These are phyloP conservation scores for Eupristina koningsbergeri DNA, from an alignment of 1,140 invertebrate genomes.

Conservation along the genomic window DNA sequence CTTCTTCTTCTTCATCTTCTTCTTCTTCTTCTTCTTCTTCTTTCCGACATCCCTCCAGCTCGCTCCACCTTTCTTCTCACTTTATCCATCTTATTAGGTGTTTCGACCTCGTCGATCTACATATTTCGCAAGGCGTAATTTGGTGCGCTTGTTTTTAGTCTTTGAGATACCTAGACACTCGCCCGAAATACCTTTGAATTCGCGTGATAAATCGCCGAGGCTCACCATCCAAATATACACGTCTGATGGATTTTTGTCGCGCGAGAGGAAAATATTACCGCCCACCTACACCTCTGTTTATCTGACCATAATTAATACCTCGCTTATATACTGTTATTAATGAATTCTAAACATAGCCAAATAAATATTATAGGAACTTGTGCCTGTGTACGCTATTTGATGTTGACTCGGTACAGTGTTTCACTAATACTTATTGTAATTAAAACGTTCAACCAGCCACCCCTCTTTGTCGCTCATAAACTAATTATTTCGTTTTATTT, in stretches of 20 bases:
- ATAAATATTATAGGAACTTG: background rate
- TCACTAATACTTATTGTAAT: background rate
- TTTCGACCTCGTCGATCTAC: conserved; percentile 7
- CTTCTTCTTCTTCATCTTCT: conserved; percentile 60
- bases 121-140: conserved; percentile 6
- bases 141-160: background rate
- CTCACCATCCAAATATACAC: background rate
- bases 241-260: background rate
- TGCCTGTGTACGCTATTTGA: background rate
- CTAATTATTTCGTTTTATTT: background rate
- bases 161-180: background rate
- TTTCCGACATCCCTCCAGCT: conserved; percentile 56
- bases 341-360: background rate
- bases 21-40: conserved; percentile 60
- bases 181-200: background rate
- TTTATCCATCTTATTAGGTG: conserved; percentile 13
- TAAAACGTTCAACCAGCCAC: background rate
- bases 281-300: background rate
- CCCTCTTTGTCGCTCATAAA: background rate
- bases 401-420: background rate
- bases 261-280: background rate
- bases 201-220: background rate
- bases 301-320: background rate
- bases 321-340: background rate
- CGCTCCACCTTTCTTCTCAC: background rate